These are phyloP conservation scores for Streblospio benedicti DNA, from an alignment of 1,140 invertebrate species.

Conservation along the genomic window DNA sequence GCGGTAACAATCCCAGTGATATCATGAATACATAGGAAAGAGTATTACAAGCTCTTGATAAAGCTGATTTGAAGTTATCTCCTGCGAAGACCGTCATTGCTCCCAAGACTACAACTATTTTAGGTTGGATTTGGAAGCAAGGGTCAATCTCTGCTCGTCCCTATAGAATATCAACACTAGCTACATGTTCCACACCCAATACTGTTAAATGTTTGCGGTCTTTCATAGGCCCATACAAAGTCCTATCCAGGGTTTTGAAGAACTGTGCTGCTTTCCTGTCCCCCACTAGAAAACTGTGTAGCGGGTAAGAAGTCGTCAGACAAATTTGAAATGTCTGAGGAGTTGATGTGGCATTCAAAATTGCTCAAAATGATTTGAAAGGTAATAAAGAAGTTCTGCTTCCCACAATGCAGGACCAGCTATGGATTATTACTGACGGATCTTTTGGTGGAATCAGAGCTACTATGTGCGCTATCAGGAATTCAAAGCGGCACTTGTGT, in stretches of 20 bases:
- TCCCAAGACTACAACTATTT: too few species aligned
- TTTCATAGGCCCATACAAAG: too few species aligned
- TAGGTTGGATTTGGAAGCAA: too few species aligned
- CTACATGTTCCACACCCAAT: too few species aligned
- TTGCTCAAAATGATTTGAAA: background rate
- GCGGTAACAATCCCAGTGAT: background rate
- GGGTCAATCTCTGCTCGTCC: too few species aligned
- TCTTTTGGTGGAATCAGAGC: slow-evolving; percentile 15
- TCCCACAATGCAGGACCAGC: background rate
- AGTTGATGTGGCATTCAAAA: slow-evolving; percentile 5
- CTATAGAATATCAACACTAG: too few species aligned
- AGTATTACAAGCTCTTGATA: background rate
- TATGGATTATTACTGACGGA: slow-evolving; percentile 15
- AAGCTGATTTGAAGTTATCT: slow-evolving; percentile 3
- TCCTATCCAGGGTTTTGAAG: too few species aligned
- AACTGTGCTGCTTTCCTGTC: too few species aligned
- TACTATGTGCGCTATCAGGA: slow-evolving; percentile 18
- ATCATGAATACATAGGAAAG: background rate
- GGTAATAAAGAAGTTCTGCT: too few species aligned
- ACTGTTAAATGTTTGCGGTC: too few species aligned
- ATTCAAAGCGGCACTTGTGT: background rate
- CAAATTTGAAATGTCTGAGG: slow-evolving; percentile 20
- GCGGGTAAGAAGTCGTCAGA: slow-evolving; percentile 20
- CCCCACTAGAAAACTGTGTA: too few species aligned
- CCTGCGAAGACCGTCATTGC: too few species aligned